Evolutionary conservation across 2,888 invertebrate genomes (phyloP), one percentile per base, ranked within the genome.

Genomic region (Ornithoptera alexandrae): DNA sequence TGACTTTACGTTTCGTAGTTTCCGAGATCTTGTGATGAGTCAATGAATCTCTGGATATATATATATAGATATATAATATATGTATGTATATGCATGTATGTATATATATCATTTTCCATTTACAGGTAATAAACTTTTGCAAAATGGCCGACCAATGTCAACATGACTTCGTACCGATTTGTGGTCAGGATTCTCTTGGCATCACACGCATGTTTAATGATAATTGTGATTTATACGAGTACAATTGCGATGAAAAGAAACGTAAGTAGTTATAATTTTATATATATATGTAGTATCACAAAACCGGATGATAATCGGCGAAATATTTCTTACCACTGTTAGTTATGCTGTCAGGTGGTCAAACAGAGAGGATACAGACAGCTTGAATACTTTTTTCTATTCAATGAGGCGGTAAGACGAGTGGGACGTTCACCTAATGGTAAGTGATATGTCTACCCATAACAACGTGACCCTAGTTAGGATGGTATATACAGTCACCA

Each of bases 181-280:
- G 92, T 62, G 92, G 90, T 0, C 92, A 92, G 73, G 90, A 92
- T 75, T 90, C 91, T 0, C 78, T 90, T 69, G 92, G 92, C 1
- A 88, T 91, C 72, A 82, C 87, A 1, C 79, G 90, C 53, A 86
- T 87, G 84, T 92, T 92, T 73, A 89, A 82, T 64, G 92, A 92
- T 72, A 89, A 87, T 72, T 92, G 92, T 63, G 92, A 92, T 69
- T 74, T 91, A 3, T 91, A 85, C 68, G 92, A 92, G 77, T 92
- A 89, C 74, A 90, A 92, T 67, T 92, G 92, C 72, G 92, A 92
- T 73, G 89, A 90, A 66, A 90, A 89, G 69, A 90, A 90, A 84
- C 90, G 92, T 91, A 79, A 80, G 88, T 81, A 36, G 18, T 20
- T 5, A 30, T 30, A 30, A 22, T 58, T 22, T n/a, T 57, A 17